These are phyloP conservation scores for Epirrhoe alternata DNA, from an alignment of 2,888 invertebrate species.

Conservation along the genomic window DNA sequence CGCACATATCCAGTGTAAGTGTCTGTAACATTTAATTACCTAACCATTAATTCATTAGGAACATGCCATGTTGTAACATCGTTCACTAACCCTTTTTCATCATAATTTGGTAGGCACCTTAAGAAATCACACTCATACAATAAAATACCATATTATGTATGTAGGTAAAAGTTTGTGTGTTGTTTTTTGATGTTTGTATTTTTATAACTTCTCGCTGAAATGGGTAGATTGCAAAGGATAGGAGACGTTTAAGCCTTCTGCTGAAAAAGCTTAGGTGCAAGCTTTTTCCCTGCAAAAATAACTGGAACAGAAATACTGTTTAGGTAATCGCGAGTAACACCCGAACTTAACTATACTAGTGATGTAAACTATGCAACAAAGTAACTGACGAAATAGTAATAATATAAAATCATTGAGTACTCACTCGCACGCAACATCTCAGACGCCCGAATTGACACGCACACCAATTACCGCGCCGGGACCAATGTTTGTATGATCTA, in stretches of 20 bases:
- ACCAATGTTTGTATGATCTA: too few relatives aligned
- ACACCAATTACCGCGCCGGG: too few relatives aligned
- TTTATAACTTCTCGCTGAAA: too few relatives aligned
- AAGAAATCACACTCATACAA: neutral
- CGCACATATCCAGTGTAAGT: slow-evolving; percentile 73
- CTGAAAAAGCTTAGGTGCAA: too few relatives aligned
- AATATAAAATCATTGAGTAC: slow-evolving; percentile 18
- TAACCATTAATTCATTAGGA: neutral
- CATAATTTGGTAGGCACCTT: neutral
- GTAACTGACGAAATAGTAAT: slow-evolving; percentile 22
- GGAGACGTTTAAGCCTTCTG: too few relatives aligned
- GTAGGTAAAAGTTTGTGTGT: too few relatives aligned
- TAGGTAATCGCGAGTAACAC: neutral
- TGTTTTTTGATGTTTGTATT: too few relatives aligned
- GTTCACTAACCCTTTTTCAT: neutral
- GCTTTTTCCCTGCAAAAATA: too few relatives aligned
- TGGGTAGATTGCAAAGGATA: too few relatives aligned
- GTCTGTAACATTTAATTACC: slow-evolving; percentile 5
- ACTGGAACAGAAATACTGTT: too few relatives aligned
- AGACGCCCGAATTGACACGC: slow-evolving; percentile 16
- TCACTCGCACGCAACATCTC: slow-evolving; percentile 22
- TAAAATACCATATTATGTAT: too few relatives aligned
- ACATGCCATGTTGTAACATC: neutral
- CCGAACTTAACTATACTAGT: neutral
- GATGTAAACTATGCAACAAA: slow-evolving; percentile 7